Evolutionary conservation across 2,797 vertebrate genomes (phyloP), one percentile per base, ranked within the genome.

Genomic region (Acrocephalus scirpaceus): DNA sequence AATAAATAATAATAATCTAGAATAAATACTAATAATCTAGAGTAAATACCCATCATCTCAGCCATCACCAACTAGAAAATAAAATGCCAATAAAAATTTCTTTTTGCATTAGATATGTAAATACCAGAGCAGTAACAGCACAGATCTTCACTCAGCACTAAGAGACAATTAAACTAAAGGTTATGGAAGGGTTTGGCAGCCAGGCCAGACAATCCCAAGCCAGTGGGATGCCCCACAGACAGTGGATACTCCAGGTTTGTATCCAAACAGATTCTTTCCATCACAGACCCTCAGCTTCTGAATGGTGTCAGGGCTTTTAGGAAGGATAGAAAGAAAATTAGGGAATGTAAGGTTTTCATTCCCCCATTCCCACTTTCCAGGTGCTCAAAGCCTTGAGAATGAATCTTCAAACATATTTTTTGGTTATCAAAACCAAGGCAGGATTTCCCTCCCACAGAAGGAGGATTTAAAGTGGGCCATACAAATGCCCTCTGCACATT

Each of bases 271-370:
- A 38, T 38, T 38, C 11, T 38, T 38, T 38, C 38, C 34, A 73
- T 7, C 53, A 12, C 19, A 2, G 3, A 40, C 1, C 44, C 25
- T 57, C 75, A 50, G 47, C 23, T 32, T 19, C 8, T 45, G 36
- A 25, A 20, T 5, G 5, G 5, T 20, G 32, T 5, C 25, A 26
- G n/a, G 40, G 26, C 40, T 36, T 36, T 56, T 7, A 56, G 51
- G 34, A 48, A 57, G 18, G 29, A 47, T 7, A 2, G 18, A 27
- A 7, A 71, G 20, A 29, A 36, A 76, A 34, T 0, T 0, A 8
- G 13, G 19, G 11, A 69, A 40, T 11, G 18, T 0, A 50, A 57
- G 1, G 1, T 5, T 32, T 71, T 34, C 29, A 32, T 82, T 21
- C 15, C 16, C 8, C 9, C 13, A 32, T 3, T 4, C 7, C 3